Base-by-base conservation (phyloP, 2,888 invertebrate genomes). In the Limulus polyphemus region DNA sequence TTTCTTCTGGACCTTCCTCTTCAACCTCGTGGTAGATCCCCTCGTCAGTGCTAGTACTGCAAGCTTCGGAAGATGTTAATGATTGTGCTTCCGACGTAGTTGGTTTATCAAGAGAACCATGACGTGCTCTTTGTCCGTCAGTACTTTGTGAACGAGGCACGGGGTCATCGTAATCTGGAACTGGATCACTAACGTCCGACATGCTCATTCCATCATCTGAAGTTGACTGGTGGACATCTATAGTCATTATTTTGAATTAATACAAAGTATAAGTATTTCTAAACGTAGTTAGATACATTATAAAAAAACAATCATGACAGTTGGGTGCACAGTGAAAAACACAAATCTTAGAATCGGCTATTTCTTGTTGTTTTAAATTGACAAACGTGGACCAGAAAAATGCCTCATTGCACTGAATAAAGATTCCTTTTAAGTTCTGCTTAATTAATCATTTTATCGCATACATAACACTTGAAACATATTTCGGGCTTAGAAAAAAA, bases 81-180 rank as follows among this genome's bases (percentile, higher is more conserved):
- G 57, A 48, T 47, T 57, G 47, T 11, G 47, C 57, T 32, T 32
- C 32, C 32, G 32, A 5, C 32, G 32, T 32, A 32, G 32, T 1
- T 32, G 32, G 32, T 32, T 32, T 32, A 32, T 32, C 32, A 32
- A 32, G 32, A 32, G 32, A 32, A 10, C 49, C 57, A 32, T 32
- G 3, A 16, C 46, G 57, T 11, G 57, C 54, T 32, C 54, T 11
- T 17, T 54, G 54, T 17, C 3, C 17, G 10, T 54, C 54, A 11
- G 10, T 54, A 54, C 54, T 2, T 11, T 54, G 16, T 17, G 54
- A 32, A 32, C 17, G 16, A 16, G 14, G 32, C 1, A 32, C 54
- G 49, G 62, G 88, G 72, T 88, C 88, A 75, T 89, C 89, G 74
- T 89, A 89, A 73, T 88, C 88, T 73, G 72, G 73, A 55, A 71